Conservation (phyloP, 2,113 vertebrate species). For the Notechis scutatus region DNA sequence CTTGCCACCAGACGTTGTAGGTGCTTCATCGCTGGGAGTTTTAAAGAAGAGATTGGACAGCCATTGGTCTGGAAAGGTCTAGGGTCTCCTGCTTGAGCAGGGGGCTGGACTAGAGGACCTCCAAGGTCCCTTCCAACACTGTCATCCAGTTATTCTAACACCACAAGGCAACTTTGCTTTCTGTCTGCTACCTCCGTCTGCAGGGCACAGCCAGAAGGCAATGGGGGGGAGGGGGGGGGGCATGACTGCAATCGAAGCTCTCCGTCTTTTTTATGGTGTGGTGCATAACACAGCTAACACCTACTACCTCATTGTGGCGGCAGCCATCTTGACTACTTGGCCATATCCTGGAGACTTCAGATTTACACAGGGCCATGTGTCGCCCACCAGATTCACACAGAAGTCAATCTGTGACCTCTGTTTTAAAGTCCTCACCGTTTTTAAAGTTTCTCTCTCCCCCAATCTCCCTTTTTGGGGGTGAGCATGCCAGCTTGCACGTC, state of each 20-base stretch:
- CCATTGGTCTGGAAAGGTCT: too few relatives aligned
- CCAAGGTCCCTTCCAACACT: neutral
- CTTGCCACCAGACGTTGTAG: too few relatives aligned
- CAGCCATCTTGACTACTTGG: neutral
- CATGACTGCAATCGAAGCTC: neutral
- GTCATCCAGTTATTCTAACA: neutral
- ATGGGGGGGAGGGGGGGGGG: too few relatives aligned
- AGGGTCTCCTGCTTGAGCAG: too few relatives aligned
- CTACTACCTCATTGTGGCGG: neutral
- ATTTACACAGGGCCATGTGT: neutral
- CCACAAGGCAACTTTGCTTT: neutral
- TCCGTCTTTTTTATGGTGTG: neutral
- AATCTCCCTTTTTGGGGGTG: neutral
- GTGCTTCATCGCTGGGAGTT: too few relatives aligned
- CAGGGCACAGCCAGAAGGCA: neutral
- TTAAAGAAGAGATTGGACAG: too few relatives aligned
- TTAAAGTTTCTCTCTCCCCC: neutral
- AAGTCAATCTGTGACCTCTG: neutral
- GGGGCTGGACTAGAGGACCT: too few relatives aligned
- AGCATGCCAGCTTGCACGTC: neutral
- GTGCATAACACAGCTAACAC: neutral
- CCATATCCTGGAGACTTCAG: neutral
- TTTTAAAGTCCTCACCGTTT: neutral
- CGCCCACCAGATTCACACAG: neutral
- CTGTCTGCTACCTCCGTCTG: neutral